Evolutionary conservation across 2,113 vertebrate species (phyloP).

Genomic region (Actenoides lindsayi): DNA sequence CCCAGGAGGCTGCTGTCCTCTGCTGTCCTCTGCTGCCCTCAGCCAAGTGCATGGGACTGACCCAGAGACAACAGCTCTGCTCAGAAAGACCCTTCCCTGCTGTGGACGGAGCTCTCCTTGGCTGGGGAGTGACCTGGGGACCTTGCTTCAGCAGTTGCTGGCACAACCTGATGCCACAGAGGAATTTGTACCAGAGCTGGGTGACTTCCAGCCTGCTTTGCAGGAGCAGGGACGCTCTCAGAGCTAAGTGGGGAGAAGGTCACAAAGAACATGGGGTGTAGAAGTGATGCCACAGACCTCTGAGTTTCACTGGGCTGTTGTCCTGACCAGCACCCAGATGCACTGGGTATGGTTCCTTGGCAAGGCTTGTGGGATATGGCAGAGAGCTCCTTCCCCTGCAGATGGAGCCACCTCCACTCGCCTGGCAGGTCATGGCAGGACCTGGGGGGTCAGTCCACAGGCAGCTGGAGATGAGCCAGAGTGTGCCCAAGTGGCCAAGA

Average conservation of each 20-base stretch:
- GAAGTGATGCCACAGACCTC: background rate
- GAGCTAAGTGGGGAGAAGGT: background rate
- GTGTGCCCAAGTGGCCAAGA: background rate
- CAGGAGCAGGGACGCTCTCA: background rate
- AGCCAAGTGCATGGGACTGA: background rate
- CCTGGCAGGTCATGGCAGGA: background rate
- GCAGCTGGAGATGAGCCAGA: background rate
- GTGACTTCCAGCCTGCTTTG: background rate
- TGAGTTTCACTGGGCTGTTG: background rate
- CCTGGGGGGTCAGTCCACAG: background rate
- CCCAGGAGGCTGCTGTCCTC: background rate
- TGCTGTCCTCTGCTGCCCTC: background rate
- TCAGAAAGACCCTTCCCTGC: background rate
- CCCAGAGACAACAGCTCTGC: background rate
- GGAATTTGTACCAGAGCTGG: background rate
- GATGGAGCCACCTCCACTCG: rapidly evolving
- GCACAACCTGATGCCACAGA: background rate
- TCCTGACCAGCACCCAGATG: background rate
- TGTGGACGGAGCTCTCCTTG: background rate
- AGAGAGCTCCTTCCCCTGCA: rapidly evolving
- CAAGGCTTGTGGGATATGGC: background rate
- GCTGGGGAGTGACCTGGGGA: background rate
- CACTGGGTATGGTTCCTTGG: background rate
- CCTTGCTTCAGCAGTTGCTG: rapidly evolving
- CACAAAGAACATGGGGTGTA: background rate